Conservation (phyloP, 2,113 vertebrate species). For the Dipodomys merriami region DNA sequence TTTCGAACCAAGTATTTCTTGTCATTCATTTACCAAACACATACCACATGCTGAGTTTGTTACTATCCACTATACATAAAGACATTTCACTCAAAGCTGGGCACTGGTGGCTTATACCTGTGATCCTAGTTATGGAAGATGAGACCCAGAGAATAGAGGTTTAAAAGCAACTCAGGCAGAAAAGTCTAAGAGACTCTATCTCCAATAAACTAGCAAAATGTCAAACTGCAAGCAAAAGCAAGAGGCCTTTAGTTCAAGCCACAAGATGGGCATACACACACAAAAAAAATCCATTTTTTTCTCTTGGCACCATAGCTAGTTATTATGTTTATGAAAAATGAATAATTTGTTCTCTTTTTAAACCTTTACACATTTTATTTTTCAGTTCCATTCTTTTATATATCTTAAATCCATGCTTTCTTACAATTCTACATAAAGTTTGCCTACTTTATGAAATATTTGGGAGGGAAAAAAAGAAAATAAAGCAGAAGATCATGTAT, state of each 20-base stretch:
- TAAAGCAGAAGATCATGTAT: background rate
- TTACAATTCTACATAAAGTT: background rate
- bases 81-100: too few species aligned
- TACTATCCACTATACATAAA: background rate
- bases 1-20: background rate
- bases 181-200: too few species aligned
- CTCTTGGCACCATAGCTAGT: background rate
- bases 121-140: too few species aligned
- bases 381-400: too few species aligned
- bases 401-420: background rate
- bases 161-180: too few species aligned
- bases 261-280: too few species aligned
- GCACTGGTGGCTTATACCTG: too few species aligned
- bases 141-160: too few species aligned
- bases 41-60: background rate
- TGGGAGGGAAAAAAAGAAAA: background rate
- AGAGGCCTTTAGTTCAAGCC: too few species aligned
- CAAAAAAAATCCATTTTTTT: background rate
- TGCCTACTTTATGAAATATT: conserved; percentile 6
- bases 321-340: background rate
- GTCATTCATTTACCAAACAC: background rate
- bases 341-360: background rate
- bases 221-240: too few species aligned
- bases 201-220: too few species aligned
- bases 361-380: too few species aligned